Base-by-base conservation (phyloP, 92 coral and sea anemone species). In the Epizoanthus fatuus region DNA sequence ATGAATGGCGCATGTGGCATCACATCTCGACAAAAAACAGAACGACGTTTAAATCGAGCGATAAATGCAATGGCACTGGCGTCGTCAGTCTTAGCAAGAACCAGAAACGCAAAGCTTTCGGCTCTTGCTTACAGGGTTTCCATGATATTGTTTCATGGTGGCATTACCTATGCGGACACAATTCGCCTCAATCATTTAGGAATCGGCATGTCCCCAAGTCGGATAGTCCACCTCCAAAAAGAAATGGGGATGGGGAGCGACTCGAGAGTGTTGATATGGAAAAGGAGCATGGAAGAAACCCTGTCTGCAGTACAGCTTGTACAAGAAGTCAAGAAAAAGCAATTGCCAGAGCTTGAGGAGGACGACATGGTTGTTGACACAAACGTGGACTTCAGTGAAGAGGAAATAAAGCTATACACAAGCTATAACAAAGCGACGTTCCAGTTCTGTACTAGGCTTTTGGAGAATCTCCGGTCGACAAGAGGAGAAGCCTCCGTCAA, bases 61-160 rank as follows among this genome's bases (percentile, higher is more conserved):
- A 17, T 80, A 12, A 64, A 80, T 63, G 85, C 75, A 4, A 65
- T 64, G 75, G 75, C 85, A 12, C 85, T 80, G 39, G 62, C 85
- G 7, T 60, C 85, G n/a, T 80, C 85, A 37, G 51, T 72, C 8
- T 63, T 80, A 42, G 85, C 85, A 80, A 80, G 75, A 44, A 19
- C 44, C 13, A 80, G 72, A 59, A 80, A 80, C 56, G 74, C 74
- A 17, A 80, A 44, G 45, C 57, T 80, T 4, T 80, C 85, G 63
- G 85, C 85, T 42, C 69, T 63, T 80, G 74, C 85, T 40, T 80
- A 63, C 59, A n/a, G 74, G 63, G 47, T 80, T 25, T 80, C 85
- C 0, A 56, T 63, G 5, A 64, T 80, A 63, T 80, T 80, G 20
- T 80, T 80, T 64, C 65, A 80, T 29, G 55, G 75, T 65, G 85